phyloP scores from a whole-genome alignment of 2,888 invertebrate species.

The Philaethria dido region DNA sequence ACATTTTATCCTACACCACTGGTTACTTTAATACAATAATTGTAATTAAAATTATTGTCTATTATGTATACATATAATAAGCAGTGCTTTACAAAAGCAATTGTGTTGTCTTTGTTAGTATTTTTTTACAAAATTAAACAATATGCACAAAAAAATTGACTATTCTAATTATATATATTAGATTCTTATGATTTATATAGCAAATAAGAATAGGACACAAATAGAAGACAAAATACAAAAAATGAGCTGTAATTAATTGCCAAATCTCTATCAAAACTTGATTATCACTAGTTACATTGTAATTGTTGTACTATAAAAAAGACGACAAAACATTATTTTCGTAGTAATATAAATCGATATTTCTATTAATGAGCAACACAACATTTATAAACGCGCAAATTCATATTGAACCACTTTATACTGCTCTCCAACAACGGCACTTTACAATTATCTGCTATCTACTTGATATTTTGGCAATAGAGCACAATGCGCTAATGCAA shows the following conservation, averaged over 20 bases:
- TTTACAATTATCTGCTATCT: constrained; percentile 33
- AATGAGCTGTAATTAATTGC: constrained; percentile 16
- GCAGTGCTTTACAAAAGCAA: constrained; percentile 8
- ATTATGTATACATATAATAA: constrained; percentile 3
- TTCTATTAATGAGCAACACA: constrained; percentile 14
- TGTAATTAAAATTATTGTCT: background rate
- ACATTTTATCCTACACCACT: background rate
- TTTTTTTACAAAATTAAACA: background rate
- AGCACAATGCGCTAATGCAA: constrained; percentile 44
- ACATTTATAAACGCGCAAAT: constrained; percentile 24
- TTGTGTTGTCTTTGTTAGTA: background rate
- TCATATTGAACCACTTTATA: constrained; percentile 40
- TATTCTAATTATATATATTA: background rate
- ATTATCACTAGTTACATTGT: background rate
- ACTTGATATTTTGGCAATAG: constrained; percentile 49
- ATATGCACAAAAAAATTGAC: background rate
- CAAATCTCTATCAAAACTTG: constrained; percentile 10
- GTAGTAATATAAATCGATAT: background rate
- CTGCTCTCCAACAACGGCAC: constrained; percentile 30
- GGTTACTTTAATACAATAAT: background rate
- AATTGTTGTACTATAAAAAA: background rate
- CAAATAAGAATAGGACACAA: background rate
- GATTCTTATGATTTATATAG: background rate
- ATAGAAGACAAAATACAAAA: background rate
- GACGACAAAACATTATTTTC: constrained; percentile 5